phyloP scores from a whole-genome alignment of 2,113 vertebrate species.

The Phalacrocorax pelagicus region DNA sequence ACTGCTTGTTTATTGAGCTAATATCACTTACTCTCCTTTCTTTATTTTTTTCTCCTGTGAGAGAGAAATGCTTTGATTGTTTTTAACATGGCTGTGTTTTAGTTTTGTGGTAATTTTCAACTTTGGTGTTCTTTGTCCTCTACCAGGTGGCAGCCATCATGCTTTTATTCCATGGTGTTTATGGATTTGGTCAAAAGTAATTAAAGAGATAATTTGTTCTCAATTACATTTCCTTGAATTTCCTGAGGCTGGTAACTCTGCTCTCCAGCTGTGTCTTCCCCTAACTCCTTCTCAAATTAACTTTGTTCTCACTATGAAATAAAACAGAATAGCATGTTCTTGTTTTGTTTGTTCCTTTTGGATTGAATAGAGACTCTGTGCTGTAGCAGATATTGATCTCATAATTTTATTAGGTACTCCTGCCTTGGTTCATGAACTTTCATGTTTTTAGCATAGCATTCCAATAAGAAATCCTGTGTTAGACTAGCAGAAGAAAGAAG shows the following conservation, averaged over 20 bases:
- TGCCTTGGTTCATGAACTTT: conserved; percentile 47
- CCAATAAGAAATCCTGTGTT: background rate
- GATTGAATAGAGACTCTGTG: conserved; percentile 23
- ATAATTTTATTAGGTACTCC: conserved; percentile 46
- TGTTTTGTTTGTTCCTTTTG: conserved; percentile 27
- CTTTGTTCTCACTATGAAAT: conserved; percentile 66
- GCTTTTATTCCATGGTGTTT: conserved; percentile 40
- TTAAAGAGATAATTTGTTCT: conserved; percentile 79
- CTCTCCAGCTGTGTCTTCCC: conserved; percentile 61
- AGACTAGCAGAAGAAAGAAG: background rate
- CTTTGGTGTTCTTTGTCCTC: conserved; percentile 21
- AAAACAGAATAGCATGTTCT: conserved; percentile 39
- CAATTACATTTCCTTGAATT: conserved; percentile 75
- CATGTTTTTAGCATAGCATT: conserved; percentile 14
- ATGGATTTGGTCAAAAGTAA: conserved; percentile 79
- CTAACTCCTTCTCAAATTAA: conserved; percentile 67
- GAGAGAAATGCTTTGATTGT: background rate
- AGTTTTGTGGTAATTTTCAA: background rate
- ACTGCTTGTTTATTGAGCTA: background rate
- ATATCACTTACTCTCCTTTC: background rate
- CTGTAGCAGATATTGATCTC: conserved; percentile 22
- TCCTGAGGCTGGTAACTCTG: conserved; percentile 69
- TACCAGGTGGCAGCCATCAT: conserved; percentile 16
- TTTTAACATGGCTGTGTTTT: background rate
- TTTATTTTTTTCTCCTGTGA: background rate